Percentiles rank a stretch among this genome's conserved stretches.
Evolutionary conservation across 2,888 invertebrate genomes (phyloP).

Genomic region (Cosmia trapezina): DNA sequence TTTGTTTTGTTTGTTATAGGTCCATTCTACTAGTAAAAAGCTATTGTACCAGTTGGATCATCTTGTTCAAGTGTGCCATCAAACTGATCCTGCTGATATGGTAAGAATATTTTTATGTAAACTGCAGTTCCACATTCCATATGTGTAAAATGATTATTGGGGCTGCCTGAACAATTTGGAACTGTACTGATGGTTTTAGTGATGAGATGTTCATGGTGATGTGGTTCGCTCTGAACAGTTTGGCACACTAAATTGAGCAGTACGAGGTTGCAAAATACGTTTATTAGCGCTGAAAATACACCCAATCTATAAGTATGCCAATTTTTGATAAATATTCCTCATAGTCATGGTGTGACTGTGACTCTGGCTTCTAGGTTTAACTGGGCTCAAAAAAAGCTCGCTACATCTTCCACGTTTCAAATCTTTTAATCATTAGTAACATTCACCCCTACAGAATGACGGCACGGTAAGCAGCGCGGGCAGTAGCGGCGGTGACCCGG

Average conservation of each 20-base stretch:
- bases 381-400: not conserved
- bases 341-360: too few relatives aligned
- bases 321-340: not conserved
- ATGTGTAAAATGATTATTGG: not conserved
- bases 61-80: conserved; percentile 98
- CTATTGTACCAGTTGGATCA: conserved; percentile 98
- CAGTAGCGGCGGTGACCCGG: conserved; percentile 95
- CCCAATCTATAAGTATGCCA: not conserved
- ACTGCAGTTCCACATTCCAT: not conserved
- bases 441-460: conserved; percentile 73
- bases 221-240: not conserved
- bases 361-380: not conserved
- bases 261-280: not conserved
- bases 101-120: conserved; percentile 70
- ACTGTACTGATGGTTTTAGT: not conserved
- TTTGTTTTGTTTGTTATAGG: conserved; percentile 88
- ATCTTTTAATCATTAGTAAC: not conserved
- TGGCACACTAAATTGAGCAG: not conserved
- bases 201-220: not conserved
- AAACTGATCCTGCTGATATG: conserved; percentile 93
- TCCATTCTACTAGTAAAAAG: conserved; percentile 98
- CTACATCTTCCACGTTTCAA: not conserved
- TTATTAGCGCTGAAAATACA: not conserved
- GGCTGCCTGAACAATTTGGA: not conserved
- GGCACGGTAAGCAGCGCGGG: conserved; percentile 89